Percentiles rank a stretch among this genome's conserved stretches.
These are phyloP conservation scores for Alligator sinensis DNA, from an alignment of 2,113 vertebrate species.

Conservation along the genomic window DNA sequence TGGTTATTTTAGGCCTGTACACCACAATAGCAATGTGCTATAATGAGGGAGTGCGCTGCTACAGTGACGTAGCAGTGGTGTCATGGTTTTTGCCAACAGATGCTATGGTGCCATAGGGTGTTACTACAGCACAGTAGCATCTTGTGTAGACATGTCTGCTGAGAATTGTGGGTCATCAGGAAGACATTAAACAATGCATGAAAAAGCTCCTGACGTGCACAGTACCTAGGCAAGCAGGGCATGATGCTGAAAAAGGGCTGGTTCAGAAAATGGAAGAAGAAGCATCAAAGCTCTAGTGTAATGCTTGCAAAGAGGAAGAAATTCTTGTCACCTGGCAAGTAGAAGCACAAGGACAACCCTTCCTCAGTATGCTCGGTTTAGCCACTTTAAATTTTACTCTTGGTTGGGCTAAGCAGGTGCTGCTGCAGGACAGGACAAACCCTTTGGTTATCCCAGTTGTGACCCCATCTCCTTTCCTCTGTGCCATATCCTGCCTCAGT, in stretches of 20 bases:
- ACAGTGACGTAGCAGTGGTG: too few relatives aligned
- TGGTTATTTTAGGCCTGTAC: too few relatives aligned
- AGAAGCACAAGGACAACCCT: background rate
- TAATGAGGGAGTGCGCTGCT: too few relatives aligned
- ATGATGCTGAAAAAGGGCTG: background rate
- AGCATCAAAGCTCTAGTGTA: background rate
- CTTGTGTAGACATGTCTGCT: too few relatives aligned
- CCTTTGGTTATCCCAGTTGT: background rate
- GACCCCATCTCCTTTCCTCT: background rate
- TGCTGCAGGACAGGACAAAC: background rate
- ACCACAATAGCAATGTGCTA: too few relatives aligned
- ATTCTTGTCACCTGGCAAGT: background rate
- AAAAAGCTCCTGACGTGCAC: background rate
- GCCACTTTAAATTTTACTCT: background rate
- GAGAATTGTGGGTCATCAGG: background rate
- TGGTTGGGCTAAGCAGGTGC: background rate
- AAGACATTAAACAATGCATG: accelerated
- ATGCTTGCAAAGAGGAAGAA: background rate
- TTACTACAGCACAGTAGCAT: too few relatives aligned
- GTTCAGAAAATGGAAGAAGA: background rate
- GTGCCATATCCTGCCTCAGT: background rate
- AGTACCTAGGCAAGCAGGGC: background rate
- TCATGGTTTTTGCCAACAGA: too few relatives aligned
- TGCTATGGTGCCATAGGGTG: too few relatives aligned
- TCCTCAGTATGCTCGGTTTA: background rate